Evolutionary conservation across 2,113 vertebrate genomes (phyloP).

Genomic region (Laticauda colubrina): DNA sequence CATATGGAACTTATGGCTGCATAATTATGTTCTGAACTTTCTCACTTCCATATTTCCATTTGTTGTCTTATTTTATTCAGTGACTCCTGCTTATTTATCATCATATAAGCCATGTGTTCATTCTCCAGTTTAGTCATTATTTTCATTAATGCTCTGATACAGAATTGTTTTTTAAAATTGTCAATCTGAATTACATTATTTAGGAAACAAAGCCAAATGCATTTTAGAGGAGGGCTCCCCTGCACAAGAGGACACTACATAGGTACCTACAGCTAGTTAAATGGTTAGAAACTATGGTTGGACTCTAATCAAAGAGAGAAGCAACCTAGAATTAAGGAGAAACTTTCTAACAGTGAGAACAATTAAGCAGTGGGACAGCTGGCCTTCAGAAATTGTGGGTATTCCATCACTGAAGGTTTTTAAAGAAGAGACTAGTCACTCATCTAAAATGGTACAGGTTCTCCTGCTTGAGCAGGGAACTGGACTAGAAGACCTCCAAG

Average conservation of each 20-base stretch:
- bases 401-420: no score
- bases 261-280: conserved; percentile 61
- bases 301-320: no score
- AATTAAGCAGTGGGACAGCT: no score
- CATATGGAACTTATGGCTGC: background rate
- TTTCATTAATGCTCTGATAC: conserved; percentile 64
- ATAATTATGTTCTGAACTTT: conserved; percentile 35
- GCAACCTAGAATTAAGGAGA: no score
- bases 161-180: conserved; percentile 52
- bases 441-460: no score
- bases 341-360: no score
- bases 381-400: no score
- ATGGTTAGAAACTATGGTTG: no score
- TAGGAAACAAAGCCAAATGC: conserved; percentile 49
- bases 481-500: no score
- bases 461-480: no score
- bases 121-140: conserved; percentile 56
- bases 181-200: conserved; percentile 22
- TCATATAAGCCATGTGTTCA: conserved; percentile 52
- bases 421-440: no score
- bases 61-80: conserved; percentile 29
- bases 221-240: conserved; percentile 51
- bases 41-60: conserved; percentile 25
- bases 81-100: conserved; percentile 48
- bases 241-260: conserved; percentile 62